These are phyloP conservation scores for Melanocharis versteri DNA, from an alignment of 2,113 vertebrate genomes.

Conservation along the genomic window DNA sequence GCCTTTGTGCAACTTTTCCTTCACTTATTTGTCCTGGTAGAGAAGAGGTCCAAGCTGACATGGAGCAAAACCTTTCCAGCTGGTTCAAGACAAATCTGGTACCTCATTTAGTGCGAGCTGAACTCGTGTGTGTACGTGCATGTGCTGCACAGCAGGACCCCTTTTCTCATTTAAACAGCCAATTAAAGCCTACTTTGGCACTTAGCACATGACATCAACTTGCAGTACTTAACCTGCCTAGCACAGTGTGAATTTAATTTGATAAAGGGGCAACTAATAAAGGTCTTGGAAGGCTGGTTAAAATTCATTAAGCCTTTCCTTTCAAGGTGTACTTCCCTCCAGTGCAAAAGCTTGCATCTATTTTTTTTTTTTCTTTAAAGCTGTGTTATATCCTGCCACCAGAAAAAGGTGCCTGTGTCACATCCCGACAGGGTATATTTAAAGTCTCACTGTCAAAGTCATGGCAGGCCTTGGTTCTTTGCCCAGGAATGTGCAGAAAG, in stretches of 20 bases:
- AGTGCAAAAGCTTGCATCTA: conserved; percentile 14
- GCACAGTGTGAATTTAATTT: conserved; percentile 78
- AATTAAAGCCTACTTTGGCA: conserved; percentile 74
- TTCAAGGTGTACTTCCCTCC: conserved; percentile 66
- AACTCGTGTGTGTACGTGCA: background rate
- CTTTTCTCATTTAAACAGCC: conserved; percentile 74
- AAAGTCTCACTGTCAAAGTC: conserved; percentile 70
- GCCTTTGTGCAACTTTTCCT: background rate
- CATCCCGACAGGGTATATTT: conserved; percentile 64
- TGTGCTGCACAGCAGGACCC: conserved; percentile 57
- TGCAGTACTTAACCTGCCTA: conserved; percentile 61
- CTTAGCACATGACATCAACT: conserved; percentile 65
- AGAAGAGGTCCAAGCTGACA: background rate
- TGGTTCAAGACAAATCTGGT: background rate
- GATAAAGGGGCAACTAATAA: conserved; percentile 75
- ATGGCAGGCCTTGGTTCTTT: conserved; percentile 55
- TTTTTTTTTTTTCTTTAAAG: conserved; percentile 22
- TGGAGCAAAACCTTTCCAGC: background rate
- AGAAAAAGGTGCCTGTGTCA: conserved; percentile 73
- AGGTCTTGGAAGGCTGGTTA: conserved; percentile 63
- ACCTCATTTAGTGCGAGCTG: background rate
- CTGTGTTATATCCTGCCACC: conserved; percentile 67
- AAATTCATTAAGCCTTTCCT: conserved; percentile 73
- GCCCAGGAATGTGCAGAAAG: conserved; percentile 65
- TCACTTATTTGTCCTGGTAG: background rate